Percentiles rank a stretch among this genome's conserved stretches.
phyloP scores from a whole-genome alignment of 2,113 vertebrate genomes.

The Chaenogobius annularis region DNA sequence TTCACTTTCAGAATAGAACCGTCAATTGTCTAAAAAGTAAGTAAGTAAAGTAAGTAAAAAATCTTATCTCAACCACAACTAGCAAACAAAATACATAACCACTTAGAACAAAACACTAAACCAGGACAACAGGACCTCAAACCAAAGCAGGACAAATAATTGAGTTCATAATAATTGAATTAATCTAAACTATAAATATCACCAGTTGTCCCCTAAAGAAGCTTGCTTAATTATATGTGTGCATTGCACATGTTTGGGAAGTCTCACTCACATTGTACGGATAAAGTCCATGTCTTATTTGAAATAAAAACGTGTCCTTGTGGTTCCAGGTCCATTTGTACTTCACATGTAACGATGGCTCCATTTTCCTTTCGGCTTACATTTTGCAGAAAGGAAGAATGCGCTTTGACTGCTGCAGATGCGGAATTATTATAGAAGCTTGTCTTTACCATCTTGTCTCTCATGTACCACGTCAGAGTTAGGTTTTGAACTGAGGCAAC shows the following conservation, averaged over 20 bases:
- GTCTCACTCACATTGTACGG: conserved; percentile 49
- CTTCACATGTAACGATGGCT: conserved; percentile 48
- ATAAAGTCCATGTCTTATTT: not conserved
- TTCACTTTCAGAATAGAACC: too few relatives aligned
- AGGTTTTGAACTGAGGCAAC: conserved; percentile 56
- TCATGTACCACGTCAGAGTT: conserved; percentile 49
- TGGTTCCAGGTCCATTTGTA: conserved; percentile 37
- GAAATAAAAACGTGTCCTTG: not conserved
- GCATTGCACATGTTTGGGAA: not conserved
- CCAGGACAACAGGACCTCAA: too few relatives aligned
- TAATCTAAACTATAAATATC: not conserved
- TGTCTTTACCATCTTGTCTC: fast-evolving
- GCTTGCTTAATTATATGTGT: not conserved
- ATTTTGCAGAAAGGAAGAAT: fast-evolving
- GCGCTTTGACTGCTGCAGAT: conserved; percentile 2
- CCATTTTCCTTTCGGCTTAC: conserved; percentile 19
- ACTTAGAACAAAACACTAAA: too few relatives aligned
- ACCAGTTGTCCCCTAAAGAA: too few relatives aligned
- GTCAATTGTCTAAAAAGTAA: too few relatives aligned
- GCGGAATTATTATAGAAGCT: not conserved
- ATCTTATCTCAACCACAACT: not conserved
- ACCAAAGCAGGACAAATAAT: not conserved
- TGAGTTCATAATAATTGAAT: not conserved
- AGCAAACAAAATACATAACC: not conserved
- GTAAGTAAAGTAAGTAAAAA: too few relatives aligned